phyloP scores from a whole-genome alignment of 2,113 vertebrate genomes.

The Polypterus senegalus region DNA sequence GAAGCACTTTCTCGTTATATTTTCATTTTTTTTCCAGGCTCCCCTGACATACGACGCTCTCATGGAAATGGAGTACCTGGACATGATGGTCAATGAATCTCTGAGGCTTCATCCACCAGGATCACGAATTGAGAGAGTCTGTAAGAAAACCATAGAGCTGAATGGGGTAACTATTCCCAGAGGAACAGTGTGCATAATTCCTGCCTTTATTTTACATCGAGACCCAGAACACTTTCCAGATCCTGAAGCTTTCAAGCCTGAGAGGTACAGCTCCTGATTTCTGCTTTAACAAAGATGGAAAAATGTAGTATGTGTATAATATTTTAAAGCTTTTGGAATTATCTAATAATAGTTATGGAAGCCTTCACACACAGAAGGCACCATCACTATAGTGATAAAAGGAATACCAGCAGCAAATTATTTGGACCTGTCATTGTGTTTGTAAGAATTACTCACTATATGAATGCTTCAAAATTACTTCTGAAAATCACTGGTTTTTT shows the following conservation, averaged over 20 bases:
- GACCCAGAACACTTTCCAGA: constrained; percentile 42
- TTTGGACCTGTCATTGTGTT: no score
- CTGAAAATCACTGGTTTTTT: no score
- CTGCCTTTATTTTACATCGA: constrained; percentile 36
- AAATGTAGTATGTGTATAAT: no score
- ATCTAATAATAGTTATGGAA: no score
- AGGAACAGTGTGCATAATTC: constrained; percentile 37
- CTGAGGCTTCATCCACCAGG: constrained; percentile 46
- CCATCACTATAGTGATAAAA: no score
- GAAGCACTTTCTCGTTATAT: not conserved
- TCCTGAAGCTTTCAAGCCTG: constrained; percentile 54
- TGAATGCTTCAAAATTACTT: no score
- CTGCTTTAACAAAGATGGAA: no score
- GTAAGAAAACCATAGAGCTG: constrained; percentile 59
- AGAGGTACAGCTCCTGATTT: constrained; percentile 39
- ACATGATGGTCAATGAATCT: constrained; percentile 60
- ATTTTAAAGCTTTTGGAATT: no score
- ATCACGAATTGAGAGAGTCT: constrained; percentile 49
- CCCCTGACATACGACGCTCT: constrained; percentile 39
- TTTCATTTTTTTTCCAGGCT: constrained; percentile 20
- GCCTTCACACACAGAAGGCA: no score
- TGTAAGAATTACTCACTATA: no score
- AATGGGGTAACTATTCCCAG: constrained; percentile 54
- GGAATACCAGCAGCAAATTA: no score
- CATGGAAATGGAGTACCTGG: constrained; percentile 66